These are phyloP conservation scores for Hermodice carunculata DNA, from an alignment of 2,888 invertebrate genomes.

Conservation along the genomic window DNA sequence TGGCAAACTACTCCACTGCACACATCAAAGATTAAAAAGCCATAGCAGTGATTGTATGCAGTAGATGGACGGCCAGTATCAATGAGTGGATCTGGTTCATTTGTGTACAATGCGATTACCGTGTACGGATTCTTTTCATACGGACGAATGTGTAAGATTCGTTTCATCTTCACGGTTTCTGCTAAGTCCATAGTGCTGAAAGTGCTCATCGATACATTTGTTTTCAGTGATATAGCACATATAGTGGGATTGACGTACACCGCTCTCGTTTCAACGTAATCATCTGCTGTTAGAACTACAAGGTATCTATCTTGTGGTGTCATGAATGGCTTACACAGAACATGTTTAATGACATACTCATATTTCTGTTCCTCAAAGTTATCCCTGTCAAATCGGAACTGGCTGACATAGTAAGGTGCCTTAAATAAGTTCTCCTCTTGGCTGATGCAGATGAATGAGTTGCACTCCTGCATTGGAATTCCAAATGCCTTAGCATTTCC, in stretches of 20 bases:
- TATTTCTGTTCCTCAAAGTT: constrained; percentile 47
- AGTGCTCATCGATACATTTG: constrained; percentile 38
- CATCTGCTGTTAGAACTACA: constrained; percentile 60
- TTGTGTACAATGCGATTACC: constrained; percentile 54
- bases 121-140: constrained; percentile 45
- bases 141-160: constrained; percentile 57
- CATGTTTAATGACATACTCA: constrained; percentile 47
- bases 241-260: constrained; percentile 57
- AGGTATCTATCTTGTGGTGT: constrained; percentile 61
- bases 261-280: constrained; percentile 47
- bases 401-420: constrained; percentile 53
- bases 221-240: constrained; percentile 53
- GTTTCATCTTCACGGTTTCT: constrained; percentile 51
- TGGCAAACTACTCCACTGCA: constrained; percentile 54
- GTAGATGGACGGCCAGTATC: background rate
- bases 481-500: constrained; percentile 57
- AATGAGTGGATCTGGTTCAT: constrained; percentile 26
- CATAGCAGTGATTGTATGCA: constrained; percentile 40
- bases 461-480: constrained; percentile 45
- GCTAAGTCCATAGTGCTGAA: constrained; percentile 58
- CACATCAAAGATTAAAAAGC: constrained; percentile 57
- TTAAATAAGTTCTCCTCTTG: constrained; percentile 50
- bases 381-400: constrained; percentile 47
- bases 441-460: constrained; percentile 51
- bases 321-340: constrained; percentile 57